Conservation (phyloP, 1,140 invertebrate genomes). For the Kradibia gibbosae region DNA sequence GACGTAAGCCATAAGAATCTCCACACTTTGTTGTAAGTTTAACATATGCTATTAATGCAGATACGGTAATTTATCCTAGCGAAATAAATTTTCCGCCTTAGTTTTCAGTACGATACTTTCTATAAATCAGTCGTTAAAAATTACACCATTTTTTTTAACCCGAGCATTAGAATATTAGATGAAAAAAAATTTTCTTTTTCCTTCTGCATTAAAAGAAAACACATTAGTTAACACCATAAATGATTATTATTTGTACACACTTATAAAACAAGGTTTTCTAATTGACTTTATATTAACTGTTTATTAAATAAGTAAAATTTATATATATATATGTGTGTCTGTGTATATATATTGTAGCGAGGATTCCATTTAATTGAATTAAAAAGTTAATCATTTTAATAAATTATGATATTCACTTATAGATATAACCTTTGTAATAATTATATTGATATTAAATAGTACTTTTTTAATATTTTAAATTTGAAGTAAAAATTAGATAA, state of each 20-base stretch:
- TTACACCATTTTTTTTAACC: no score
- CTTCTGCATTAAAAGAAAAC: no score
- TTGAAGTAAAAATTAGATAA: conserved; percentile 25
- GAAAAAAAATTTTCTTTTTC: no score
- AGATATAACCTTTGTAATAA: neutral
- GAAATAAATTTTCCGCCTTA: conserved; percentile 12
- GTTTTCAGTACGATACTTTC: neutral
- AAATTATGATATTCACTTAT: conserved; percentile 19
- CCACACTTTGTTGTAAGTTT: neutral
- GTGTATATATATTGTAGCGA: no score
- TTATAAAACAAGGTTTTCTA: neutral
- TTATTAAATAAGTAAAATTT: neutral
- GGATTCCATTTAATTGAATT: conserved; percentile 24
- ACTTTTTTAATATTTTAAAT: conserved; percentile 19
- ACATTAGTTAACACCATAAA: neutral
- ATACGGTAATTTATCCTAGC: conserved; percentile 25
- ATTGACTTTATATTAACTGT: neutral
- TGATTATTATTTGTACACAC: neutral
- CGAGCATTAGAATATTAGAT: no score
- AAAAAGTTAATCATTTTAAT: neutral
- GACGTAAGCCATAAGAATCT: no score
- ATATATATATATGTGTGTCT: no score
- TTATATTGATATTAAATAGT: conserved; percentile 25
- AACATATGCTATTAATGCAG: conserved; percentile 13
- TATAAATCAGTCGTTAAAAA: conserved; percentile 17